Conservation (phyloP, 1,140 invertebrate species). For the Aleiodes sp. region DNA sequence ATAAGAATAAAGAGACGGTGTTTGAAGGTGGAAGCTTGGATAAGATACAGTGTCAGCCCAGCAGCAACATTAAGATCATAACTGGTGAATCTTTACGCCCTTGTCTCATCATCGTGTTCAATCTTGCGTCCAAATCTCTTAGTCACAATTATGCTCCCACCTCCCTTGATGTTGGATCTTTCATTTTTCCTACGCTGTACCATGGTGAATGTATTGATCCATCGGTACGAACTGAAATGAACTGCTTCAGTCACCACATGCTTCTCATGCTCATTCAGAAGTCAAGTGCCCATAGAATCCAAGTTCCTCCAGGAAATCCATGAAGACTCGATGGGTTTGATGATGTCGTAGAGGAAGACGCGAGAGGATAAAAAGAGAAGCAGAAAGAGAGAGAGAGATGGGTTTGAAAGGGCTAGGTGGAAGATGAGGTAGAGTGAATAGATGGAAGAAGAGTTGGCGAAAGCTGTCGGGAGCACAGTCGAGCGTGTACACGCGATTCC, state of each 20-base stretch:
- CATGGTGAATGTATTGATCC: background rate
- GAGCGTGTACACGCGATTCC: slow-evolving; percentile 47
- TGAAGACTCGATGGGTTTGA: background rate
- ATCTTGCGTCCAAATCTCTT: slow-evolving; percentile 28
- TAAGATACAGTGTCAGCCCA: slow-evolving; percentile 5
- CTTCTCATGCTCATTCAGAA: slow-evolving; percentile 27
- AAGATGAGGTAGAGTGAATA: background rate
- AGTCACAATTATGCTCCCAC: background rate
- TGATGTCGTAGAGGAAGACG: slow-evolving; percentile 15
- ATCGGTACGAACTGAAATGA: background rate
- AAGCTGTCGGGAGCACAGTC: slow-evolving; percentile 41
- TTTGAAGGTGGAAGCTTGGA: background rate
- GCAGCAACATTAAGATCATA: slow-evolving; percentile 4
- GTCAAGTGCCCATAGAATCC: slow-evolving; percentile 17
- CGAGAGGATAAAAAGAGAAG: background rate
- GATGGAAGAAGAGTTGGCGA: slow-evolving; percentile 37
- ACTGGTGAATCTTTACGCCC: background rate
- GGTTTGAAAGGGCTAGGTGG: slow-evolving; percentile 17
- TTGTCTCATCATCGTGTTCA: background rate
- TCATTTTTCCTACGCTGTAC: background rate
- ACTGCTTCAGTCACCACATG: background rate
- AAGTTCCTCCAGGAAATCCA: background rate
- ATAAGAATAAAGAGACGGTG: slow-evolving; percentile 63
- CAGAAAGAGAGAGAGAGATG: background rate
- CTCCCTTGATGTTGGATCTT: too few relatives aligned